Base-by-base conservation (phyloP, 2,797 vertebrate genomes). In the Ataeniobius toweri region DNA sequence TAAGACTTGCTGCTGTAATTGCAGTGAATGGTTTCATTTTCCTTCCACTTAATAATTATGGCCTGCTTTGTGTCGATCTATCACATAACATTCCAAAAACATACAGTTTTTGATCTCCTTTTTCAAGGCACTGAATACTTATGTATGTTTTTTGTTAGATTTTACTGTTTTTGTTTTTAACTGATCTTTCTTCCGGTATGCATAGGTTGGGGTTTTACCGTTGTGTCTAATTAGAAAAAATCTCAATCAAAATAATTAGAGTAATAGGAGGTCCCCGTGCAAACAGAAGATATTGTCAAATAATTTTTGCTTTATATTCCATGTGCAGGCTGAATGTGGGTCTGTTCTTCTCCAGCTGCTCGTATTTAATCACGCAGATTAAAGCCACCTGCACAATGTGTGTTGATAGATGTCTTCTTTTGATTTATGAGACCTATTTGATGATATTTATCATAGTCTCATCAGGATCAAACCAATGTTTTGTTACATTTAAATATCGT, bases 281-380 rank as follows among this genome's bases (percentile, higher is more conserved):
- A 13, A 1, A 55, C 9, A 26, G 31, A 39, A 7, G 6, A 73
- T 16, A 24, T 39, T 18, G 20, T 46, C 5, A 16, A 41, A 41
- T 12, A 41, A n/a, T 41, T 67, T 67, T n/a, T 28, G 46, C 3
- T 69, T 69, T 8, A 24, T 26, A n/a, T 44, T 69, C 39, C 67
- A 44, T 41, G 36, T 41, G 63, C 0, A 67, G 39, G 12, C 63
- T 67, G 36, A 41, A 41, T 41, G 36, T 67, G 36, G 22, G 41
- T 46, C 67, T 69, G 22, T 58, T 58, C 24, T 46, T 69, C 24
- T 46, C 12, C 67, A 69, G 67, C 67, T 69, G 24, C 67, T n/a
- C 41, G 6, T 26, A 46, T 46, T 69, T 69, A 51, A 59, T 73
- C 6, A 58, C 3, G 8, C 72, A 44, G 7, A 58, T 72, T 20